Conservation (phyloP, 1,140 invertebrate species). For the Hesperophylax magnus region DNA sequence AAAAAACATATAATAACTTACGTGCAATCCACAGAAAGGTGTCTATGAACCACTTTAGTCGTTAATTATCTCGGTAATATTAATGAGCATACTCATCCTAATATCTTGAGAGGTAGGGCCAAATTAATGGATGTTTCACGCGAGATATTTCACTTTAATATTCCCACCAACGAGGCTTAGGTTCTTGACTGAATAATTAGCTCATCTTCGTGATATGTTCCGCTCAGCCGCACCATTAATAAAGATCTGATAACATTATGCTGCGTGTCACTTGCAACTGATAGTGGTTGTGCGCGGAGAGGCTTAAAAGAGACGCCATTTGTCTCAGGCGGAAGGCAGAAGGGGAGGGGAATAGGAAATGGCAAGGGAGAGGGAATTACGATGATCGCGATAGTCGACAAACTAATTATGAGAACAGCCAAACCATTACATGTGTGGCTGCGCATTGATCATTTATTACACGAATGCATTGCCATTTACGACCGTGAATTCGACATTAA, state of each 20-base stretch:
- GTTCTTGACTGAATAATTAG: constrained; percentile 27
- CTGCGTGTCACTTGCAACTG: constrained; percentile 32
- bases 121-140: background rate
- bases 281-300: constrained; percentile 2
- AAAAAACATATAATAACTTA: too few relatives aligned
- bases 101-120: background rate
- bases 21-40: too few relatives aligned
- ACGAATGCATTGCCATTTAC: too few relatives aligned
- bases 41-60: too few relatives aligned
- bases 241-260: constrained; percentile 37
- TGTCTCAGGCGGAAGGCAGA: background rate
- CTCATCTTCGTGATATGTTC: constrained; percentile 1
- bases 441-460: too few relatives aligned
- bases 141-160: background rate
- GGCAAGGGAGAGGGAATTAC: too few relatives aligned
- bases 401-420: too few relatives aligned
- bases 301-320: constrained; percentile 32
- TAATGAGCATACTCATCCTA: background rate
- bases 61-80: too few relatives aligned
- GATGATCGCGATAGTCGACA: too few relatives aligned
- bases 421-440: too few relatives aligned
- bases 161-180: background rate
- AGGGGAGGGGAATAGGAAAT: background rate
- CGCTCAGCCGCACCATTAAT: constrained; percentile 37
- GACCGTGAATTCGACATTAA: too few relatives aligned